Conservation (phyloP, 2,888 invertebrate genomes). For the Drosophila parthenogenetica region DNA sequence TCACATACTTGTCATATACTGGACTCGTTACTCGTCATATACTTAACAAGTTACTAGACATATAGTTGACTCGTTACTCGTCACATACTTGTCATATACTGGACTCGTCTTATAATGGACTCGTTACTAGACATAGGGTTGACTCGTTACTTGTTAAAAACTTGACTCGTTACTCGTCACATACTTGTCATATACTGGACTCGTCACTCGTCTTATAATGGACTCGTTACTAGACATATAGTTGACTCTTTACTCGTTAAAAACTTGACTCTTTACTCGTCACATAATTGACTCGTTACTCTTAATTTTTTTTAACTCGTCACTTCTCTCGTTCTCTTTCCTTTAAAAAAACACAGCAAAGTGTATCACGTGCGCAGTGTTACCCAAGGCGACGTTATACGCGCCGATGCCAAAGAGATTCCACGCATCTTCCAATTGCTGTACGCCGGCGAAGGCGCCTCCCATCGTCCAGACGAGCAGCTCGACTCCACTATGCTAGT, state of each 20-base stretch:
- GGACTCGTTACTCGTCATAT: no score
- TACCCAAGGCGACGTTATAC: constrained; percentile 99
- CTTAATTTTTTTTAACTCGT: not conserved
- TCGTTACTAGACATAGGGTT: not conserved
- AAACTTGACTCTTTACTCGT: not conserved
- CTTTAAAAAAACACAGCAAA: constrained; percentile 89
- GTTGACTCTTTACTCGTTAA: not conserved
- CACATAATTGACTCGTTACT: not conserved
- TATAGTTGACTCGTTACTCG: no score
- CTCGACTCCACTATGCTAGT: constrained; percentile 87
- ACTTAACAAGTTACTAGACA: no score
- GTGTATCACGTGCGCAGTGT: constrained; percentile 99
- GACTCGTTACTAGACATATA: not conserved
- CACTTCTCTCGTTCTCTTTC: not conserved
- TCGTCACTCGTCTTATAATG: not conserved
- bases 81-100: no score
- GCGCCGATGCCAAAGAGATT: constrained; percentile 99
- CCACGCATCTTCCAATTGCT: constrained; percentile 98
- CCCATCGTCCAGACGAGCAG: constrained; percentile 90
- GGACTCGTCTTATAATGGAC: not conserved
- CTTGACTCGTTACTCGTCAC: not conserved
- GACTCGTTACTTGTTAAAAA: not conserved
- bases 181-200: no score
- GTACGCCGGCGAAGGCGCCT: constrained; percentile 98
- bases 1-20: not conserved